Evolutionary conservation across 64 coral and sea anemone genomes (phyloP).

Genomic region (Stichodactyla helianthus): DNA sequence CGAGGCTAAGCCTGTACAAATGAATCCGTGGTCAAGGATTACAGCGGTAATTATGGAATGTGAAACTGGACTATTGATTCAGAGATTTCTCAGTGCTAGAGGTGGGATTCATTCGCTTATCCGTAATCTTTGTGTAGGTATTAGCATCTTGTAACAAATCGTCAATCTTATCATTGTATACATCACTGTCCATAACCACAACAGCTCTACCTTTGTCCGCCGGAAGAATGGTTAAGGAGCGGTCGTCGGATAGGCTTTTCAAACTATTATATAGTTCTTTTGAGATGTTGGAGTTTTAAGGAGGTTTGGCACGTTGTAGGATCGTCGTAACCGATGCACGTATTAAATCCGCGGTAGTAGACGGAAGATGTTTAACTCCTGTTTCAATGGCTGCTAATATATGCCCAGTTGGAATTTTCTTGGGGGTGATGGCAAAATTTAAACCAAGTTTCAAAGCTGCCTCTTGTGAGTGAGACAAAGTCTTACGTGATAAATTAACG

Average conservation of each 20-base stretch:
- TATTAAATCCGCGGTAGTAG: conserved; percentile 7
- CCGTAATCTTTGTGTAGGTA: conserved; percentile 9
- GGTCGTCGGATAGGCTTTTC: conserved; percentile 7
- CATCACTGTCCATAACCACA: background rate
- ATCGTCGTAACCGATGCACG: background rate
- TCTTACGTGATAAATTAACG: no score
- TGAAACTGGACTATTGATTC: no score
- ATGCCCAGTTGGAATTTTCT: no score
- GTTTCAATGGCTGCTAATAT: no score
- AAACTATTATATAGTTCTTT: background rate
- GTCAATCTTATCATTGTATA: conserved; percentile 17
- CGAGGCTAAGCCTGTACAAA: no score
- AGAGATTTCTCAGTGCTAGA: conserved; percentile 15
- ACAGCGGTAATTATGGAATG: no score
- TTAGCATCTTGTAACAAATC: conserved; percentile 6
- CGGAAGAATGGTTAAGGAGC: conserved; percentile 30
- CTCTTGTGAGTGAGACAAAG: no score
- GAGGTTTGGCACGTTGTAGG: background rate
- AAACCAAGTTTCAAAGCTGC: no score
- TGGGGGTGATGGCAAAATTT: no score
- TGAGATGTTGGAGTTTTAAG: background rate
- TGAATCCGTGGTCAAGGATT: no score
- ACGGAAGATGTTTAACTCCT: background rate
- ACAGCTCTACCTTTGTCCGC: conserved; percentile 29
- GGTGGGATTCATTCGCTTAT: background rate